Base-by-base conservation (phyloP, 2,113 vertebrate genomes). In the Peromyscus polionotus region DNA sequence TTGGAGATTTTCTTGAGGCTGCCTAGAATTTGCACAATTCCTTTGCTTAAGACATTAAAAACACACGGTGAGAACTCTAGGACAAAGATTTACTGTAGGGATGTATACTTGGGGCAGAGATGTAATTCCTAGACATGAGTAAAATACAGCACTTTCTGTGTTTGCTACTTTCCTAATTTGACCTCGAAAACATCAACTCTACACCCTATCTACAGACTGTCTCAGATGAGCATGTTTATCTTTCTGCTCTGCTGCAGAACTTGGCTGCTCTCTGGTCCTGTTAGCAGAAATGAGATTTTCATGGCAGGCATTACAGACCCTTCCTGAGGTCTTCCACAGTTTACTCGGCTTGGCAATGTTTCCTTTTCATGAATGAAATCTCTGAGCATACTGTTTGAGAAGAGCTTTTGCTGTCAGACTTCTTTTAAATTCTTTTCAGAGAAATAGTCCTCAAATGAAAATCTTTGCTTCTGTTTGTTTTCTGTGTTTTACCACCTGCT, bases 101-200 rank as follows among this genome's bases (percentile, higher is more conserved):
- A 80, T 4, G 72, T 59, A 73, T 72, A 48, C 70, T 48, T 73
- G 81, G 54, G 81, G 85, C 39, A 84, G 57, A 93, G 75, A 95
- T 91, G 45, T 68, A 93, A 96, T 95, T 96, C 84, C 59, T 88
- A 39, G 63, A 94, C 75, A 67, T 11, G 75, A 70, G 75, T 90
- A 96, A 96, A 96, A 88, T 79, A 57, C 76, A 95, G 36, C 12
- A 72, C 65, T 88, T 94, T 94, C 31, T 39, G 31, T 94, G 57
- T 51, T 87, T 54, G 79, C 48, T 80, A 12, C 51, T 83, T 81
- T 98, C 36, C 83, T 90, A 97, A 96, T 97, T 97, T 94, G 93
- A 93, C 76, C 80, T 75, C 96, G 84, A 94, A 95, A 97, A 81
- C 75, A 59, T 95, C 90, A 95, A 96, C 92, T 45, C 75, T 93